These are phyloP conservation scores for Paragorgia papillata DNA, from an alignment of 92 coral and sea anemone species.

Conservation along the genomic window DNA sequence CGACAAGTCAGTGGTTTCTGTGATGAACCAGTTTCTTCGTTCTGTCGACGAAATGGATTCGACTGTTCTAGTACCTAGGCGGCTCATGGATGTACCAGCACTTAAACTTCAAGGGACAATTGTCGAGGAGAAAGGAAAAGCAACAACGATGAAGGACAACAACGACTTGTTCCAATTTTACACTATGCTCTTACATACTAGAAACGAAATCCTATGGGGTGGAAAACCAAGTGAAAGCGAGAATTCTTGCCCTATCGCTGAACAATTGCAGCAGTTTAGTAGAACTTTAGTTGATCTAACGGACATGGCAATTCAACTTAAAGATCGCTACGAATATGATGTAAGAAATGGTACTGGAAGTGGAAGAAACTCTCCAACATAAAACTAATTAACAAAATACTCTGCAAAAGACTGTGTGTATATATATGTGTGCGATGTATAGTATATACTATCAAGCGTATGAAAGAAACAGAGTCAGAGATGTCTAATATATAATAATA, in stretches of 20 bases:
- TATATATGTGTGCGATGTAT: no score
- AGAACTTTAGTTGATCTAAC: conserved; percentile 16
- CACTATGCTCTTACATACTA: conserved; percentile 33
- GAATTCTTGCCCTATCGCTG: conserved; percentile 13
- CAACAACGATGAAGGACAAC: conserved; percentile 3
- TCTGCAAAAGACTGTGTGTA: no score
- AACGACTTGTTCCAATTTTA: conserved; percentile 38
- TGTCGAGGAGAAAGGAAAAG: background rate
- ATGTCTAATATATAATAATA: no score
- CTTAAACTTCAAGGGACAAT: background rate
- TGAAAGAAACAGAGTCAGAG: no score
- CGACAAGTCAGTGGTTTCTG: conserved; percentile 67
- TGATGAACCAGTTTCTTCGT: conserved; percentile 72
- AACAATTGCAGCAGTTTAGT: conserved; percentile 31
- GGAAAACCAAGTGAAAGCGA: background rate
- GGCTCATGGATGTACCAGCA: conserved; percentile 79
- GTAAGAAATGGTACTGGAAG: conserved; percentile 3
- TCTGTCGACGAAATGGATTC: conserved; percentile 89
- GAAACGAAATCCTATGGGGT: conserved; percentile 37
- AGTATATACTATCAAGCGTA: no score
- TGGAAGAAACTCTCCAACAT: conserved; percentile 25
- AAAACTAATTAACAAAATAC: background rate
- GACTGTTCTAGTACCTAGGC: conserved; percentile 82
- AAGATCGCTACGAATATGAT: conserved; percentile 37
- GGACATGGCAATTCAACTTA: conserved; percentile 26